phyloP scores from a whole-genome alignment of 2,113 vertebrate genomes.

The Anarrhichthys ocellatus region DNA sequence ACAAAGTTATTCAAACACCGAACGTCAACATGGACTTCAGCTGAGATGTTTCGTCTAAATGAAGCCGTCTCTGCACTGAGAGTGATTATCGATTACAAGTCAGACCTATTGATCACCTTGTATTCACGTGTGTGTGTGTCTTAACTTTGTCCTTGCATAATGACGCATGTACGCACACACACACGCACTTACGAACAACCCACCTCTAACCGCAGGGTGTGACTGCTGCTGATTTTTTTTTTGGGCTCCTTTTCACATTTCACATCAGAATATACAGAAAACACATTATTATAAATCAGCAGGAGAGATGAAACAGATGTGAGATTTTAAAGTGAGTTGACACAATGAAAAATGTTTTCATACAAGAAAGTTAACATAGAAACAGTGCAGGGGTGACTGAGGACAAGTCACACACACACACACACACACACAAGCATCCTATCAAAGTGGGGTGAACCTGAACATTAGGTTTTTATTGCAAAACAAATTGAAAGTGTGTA shows the following conservation, averaged over 20 bases:
- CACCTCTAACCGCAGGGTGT: slow-evolving; percentile 70
- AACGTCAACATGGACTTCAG: neutral
- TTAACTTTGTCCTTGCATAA: slow-evolving; percentile 61
- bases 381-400: neutral
- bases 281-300: neutral
- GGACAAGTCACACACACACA: slow-evolving; percentile 5
- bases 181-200: slow-evolving; percentile 13
- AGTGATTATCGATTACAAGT: slow-evolving; percentile 47
- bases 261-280: neutral
- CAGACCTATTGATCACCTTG: slow-evolving; percentile 45
- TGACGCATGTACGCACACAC: slow-evolving; percentile 28
- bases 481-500: neutral
- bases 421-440: neutral
- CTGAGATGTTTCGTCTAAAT: slow-evolving; percentile 6
- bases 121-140: slow-evolving; percentile 14
- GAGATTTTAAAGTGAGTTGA: neutral
- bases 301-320: neutral
- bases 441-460: neutral
- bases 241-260: neutral
- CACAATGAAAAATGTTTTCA: neutral
- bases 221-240: slow-evolving; percentile 59
- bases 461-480: neutral
- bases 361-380: slow-evolving; percentile 28
- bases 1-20: slow-evolving; percentile 17
- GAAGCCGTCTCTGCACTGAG: neutral